Evolutionary conservation across 2,113 vertebrate species (phyloP).

Genomic region (Ellobius talpinus): DNA sequence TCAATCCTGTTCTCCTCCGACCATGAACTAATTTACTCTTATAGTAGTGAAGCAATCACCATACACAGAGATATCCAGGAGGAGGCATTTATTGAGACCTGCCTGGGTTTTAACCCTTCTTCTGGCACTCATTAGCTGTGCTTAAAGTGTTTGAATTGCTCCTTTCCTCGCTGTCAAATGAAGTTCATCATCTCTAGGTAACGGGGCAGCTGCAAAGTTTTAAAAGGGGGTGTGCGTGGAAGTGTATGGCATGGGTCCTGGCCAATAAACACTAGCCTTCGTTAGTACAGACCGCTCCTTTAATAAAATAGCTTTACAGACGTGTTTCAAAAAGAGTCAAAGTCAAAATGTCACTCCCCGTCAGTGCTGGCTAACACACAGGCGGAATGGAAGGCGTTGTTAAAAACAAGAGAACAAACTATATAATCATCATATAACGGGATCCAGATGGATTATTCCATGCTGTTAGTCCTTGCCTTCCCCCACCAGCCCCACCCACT

Average conservation of each 20-base stretch:
- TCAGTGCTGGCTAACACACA: background rate
- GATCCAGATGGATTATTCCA: slow-evolving; percentile 47
- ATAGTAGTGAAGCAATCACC: background rate
- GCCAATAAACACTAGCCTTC: background rate
- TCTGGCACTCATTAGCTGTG: background rate
- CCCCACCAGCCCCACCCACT: background rate
- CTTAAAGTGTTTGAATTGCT: background rate
- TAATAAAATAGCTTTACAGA: slow-evolving; percentile 12
- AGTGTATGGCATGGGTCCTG: background rate
- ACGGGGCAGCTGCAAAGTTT: background rate
- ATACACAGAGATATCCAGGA: background rate
- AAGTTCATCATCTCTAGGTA: background rate
- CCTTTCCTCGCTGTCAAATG: background rate
- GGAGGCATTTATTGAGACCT: background rate
- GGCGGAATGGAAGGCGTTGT: background rate
- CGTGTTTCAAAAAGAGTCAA: background rate
- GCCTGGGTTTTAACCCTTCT: background rate
- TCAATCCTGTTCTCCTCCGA: too few species aligned
- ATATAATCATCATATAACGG: slow-evolving; percentile 41
- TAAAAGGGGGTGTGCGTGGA: background rate
- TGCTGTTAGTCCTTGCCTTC: background rate
- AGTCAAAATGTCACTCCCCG: slow-evolving; percentile 1
- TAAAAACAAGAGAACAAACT: slow-evolving; percentile 51
- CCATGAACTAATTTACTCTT: background rate
- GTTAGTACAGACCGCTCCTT: background rate